Conservation (phyloP, 2,797 vertebrate genomes). For the Neopelma chrysocephalum region DNA sequence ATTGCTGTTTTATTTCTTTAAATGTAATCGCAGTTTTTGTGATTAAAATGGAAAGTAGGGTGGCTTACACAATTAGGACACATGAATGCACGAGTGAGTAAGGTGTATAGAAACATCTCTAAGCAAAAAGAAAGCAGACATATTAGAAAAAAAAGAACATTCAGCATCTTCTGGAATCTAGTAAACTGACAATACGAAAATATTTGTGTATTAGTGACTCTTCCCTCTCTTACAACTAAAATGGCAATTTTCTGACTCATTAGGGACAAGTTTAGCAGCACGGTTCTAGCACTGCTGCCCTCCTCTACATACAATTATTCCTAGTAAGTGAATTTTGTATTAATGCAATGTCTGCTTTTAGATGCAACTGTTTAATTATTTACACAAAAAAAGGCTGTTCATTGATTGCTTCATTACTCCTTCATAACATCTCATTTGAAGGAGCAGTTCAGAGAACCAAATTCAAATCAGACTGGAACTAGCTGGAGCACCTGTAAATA, state of each 20-base stretch:
- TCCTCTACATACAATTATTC: background rate
- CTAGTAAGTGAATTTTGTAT: conserved; percentile 16
- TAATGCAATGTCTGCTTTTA: conserved; percentile 64
- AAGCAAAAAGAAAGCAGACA: conserved; percentile 4
- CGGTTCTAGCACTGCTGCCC: background rate
- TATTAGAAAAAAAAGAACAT: background rate
- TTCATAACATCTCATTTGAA: conserved; percentile 14
- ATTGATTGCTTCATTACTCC: conserved; percentile 41
- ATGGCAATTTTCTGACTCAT: background rate
- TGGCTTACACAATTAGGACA: conserved; percentile 36
- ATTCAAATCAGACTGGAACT: background rate
- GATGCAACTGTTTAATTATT: conserved; percentile 63
- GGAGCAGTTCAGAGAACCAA: background rate
- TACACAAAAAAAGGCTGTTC: conserved; percentile 26
- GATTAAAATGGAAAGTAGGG: conserved; percentile 4
- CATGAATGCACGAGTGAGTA: background rate
- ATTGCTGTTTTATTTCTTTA: background rate
- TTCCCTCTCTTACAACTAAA: background rate
- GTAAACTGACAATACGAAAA: background rate
- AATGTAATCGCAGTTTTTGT: background rate
- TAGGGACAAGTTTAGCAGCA: background rate
- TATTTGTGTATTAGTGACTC: background rate
- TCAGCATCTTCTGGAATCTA: background rate
- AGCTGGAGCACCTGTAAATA: background rate
- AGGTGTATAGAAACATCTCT: background rate